These are phyloP conservation scores for Zaprionus capensis DNA, from an alignment of 1,140 invertebrate species.

Conservation along the genomic window DNA sequence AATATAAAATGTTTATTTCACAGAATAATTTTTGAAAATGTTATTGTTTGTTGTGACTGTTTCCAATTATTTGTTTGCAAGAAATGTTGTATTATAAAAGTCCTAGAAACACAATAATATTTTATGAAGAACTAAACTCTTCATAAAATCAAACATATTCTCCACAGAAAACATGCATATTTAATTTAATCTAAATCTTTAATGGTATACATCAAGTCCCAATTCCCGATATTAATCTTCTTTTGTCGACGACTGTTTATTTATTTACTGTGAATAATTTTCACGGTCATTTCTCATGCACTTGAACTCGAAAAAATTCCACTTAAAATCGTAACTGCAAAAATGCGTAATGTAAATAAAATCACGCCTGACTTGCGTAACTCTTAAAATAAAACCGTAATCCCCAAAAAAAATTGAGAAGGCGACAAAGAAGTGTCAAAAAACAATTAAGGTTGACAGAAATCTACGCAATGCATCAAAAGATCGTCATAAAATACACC, in stretches of 20 bases:
- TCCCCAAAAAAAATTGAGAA: not conserved
- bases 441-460: slow-evolving; percentile 64
- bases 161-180: not conserved
- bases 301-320: slow-evolving; percentile 63
- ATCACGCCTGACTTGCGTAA: slow-evolving; percentile 77
- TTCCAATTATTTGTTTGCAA: not conserved
- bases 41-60: not conserved
- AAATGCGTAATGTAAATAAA: slow-evolving; percentile 75
- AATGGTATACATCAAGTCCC: not conserved
- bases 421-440: slow-evolving; percentile 69
- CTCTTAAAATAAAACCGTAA: slow-evolving; percentile 31
- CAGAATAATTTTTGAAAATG: not conserved
- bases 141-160: not conserved
- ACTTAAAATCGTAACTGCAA: slow-evolving; percentile 60
- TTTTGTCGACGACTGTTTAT: slow-evolving; percentile 38
- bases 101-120: not conserved
- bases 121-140: not conserved
- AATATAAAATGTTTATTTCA: too few species aligned
- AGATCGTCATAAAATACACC: slow-evolving; percentile 30
- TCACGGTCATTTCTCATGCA: slow-evolving; percentile 65
- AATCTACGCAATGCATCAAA: slow-evolving; percentile 70
- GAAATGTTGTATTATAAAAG: not conserved
- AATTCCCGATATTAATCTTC: slow-evolving; percentile 1
- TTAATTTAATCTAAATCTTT: not conserved
- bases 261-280: slow-evolving; percentile 45